A percentile compares a stretch with the other conserved stretches of the same genome.
These are phyloP conservation scores for Crax fasciolata DNA, from an alignment of 2,797 vertebrate species.

Conservation along the genomic window DNA sequence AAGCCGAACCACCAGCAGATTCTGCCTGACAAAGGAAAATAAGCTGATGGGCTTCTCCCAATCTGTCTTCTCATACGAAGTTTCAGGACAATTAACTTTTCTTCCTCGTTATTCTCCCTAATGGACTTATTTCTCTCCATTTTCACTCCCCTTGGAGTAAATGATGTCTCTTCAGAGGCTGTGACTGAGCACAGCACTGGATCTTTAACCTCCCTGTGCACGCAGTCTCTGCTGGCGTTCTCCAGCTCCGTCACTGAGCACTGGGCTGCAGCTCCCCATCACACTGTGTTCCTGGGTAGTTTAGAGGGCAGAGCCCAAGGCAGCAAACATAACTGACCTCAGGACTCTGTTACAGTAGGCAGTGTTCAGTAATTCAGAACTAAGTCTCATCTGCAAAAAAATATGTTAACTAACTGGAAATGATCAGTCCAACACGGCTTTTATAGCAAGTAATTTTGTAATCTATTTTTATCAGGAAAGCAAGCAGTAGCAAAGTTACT, in stretches of 20 bases:
- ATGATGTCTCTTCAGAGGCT: not conserved
- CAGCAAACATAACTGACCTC: not conserved
- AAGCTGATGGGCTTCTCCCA: not conserved
- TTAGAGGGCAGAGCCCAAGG: not conserved
- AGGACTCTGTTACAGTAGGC: not conserved
- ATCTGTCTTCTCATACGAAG: not conserved
- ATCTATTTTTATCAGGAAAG: slow-evolving; percentile 69
- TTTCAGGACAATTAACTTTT: not conserved
- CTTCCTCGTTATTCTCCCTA: not conserved
- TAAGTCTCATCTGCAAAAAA: not conserved
- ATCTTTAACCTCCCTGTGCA: not conserved
- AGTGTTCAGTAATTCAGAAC: not conserved
- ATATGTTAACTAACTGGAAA: not conserved
- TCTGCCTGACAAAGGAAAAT: not conserved
- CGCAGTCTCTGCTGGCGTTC: not conserved
- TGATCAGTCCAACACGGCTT: not conserved
- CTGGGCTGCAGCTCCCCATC: not conserved
- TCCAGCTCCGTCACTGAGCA: not conserved
- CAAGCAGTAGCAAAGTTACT: slow-evolving; percentile 49
- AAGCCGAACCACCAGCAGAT: not conserved
- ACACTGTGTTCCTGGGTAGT: not conserved
- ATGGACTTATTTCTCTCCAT: not conserved
- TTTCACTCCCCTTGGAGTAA: not conserved
- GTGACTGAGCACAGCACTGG: not conserved
- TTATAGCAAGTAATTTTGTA: slow-evolving; percentile 59